Evolutionary conservation across 2,888 invertebrate genomes (phyloP).

Genomic region (Nemapogon koenigi): DNA sequence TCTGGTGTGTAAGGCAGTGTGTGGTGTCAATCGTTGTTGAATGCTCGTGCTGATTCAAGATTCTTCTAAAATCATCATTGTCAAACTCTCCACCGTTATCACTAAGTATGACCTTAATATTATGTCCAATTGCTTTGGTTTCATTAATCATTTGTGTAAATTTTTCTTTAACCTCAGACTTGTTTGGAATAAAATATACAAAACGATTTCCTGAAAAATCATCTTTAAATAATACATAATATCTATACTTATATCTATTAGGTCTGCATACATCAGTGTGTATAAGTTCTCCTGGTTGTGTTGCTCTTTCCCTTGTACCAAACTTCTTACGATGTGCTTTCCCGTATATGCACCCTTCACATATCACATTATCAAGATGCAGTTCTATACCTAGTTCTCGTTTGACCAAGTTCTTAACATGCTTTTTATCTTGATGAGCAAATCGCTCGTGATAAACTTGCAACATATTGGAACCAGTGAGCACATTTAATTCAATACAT

Average conservation of each 20-base stretch:
- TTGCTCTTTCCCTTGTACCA: constrained; percentile 14
- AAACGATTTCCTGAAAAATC: neutral
- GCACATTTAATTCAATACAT: neutral
- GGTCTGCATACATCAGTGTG: constrained; percentile 13
- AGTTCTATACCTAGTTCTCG: constrained; percentile 13
- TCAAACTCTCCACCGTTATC: constrained; percentile 8
- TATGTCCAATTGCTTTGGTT: neutral
- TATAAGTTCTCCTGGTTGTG: constrained; percentile 10
- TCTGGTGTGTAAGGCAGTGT: constrained; percentile 8
- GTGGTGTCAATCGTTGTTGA: too few relatives aligned
- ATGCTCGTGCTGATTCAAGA: neutral
- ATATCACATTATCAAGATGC: constrained; percentile 4
- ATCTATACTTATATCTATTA: constrained; percentile 5
- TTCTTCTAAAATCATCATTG: constrained; percentile 1
- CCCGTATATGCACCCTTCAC: constrained; percentile 14
- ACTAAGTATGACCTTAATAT: neutral
- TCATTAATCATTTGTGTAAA: neutral
- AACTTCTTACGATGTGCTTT: constrained; percentile 13
- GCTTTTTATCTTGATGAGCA: constrained; percentile 13
- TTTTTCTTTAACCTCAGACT: neutral
- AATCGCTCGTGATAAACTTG: constrained; percentile 14
- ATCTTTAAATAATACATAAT: constrained; percentile 10
- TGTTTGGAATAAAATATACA: neutral
- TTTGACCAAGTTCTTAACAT: constrained; percentile 12
- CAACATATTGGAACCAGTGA: constrained; percentile 3